A percentile compares a stretch with the other conserved stretches of the same genome.
These are phyloP conservation scores for Bombus impatiens DNA, from an alignment of 1,140 invertebrate species.

Conservation along the genomic window DNA sequence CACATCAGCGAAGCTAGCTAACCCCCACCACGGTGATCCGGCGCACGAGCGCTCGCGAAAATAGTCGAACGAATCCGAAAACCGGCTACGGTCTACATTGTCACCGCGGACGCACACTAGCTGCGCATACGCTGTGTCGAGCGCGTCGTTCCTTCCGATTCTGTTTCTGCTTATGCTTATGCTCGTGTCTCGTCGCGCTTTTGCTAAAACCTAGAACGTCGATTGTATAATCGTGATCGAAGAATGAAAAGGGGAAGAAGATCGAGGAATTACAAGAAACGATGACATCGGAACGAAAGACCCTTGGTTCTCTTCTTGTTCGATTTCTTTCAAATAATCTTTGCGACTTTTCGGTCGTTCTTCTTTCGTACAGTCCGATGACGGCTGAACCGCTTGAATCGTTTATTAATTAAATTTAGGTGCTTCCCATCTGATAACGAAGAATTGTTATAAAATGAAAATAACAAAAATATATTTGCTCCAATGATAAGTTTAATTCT, in stretches of 20 bases:
- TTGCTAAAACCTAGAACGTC: conserved; percentile 12
- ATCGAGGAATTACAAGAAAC: conserved; percentile 57
- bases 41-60: conserved; percentile 30
- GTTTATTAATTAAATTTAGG: not conserved
- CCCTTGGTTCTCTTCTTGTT: conserved; percentile 62
- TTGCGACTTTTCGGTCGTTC: not conserved
- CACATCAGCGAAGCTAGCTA: conserved; percentile 39
- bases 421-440: not conserved
- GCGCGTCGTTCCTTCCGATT: conserved; percentile 27
- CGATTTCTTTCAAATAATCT: conserved; percentile 55
- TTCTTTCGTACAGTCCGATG: too few relatives aligned
- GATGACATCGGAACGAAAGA: conserved; percentile 73
- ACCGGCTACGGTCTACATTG: conserved; percentile 39
- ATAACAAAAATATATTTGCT: not conserved
- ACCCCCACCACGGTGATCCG: conserved; percentile 15
- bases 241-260: conserved; percentile 48
- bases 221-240: conserved; percentile 73
- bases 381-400: not conserved
- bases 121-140: conserved; percentile 40
- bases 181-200: not conserved
- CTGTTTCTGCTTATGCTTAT: not conserved
- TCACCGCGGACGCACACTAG: conserved; percentile 38
- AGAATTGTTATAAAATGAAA: not conserved
- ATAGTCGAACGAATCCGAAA: conserved; percentile 50
- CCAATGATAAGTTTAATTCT: not conserved